Percentiles rank a stretch among this genome's conserved stretches.
Conservation (phyloP, 2,113 vertebrate species). For the Coryphaenoides rupestris region DNA sequence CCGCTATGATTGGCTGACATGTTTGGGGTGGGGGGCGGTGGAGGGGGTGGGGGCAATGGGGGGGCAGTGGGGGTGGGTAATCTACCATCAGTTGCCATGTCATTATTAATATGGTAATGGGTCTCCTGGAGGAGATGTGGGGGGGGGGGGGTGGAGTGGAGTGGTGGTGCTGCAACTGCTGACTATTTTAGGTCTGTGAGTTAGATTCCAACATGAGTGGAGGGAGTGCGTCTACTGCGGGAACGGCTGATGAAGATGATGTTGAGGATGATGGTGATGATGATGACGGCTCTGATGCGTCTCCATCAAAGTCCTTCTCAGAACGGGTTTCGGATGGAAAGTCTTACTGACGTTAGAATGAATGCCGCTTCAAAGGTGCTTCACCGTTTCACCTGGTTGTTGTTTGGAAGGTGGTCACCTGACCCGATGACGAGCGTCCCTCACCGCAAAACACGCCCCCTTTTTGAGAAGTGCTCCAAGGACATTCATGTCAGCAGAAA, state of each 20-base stretch:
- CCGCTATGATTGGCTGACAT: conserved; percentile 58
- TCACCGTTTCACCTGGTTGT: too few species aligned
- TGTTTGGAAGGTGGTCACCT: too few species aligned
- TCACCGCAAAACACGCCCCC: too few species aligned
- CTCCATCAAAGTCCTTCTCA: not conserved
- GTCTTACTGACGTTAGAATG: too few species aligned
- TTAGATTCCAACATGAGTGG: not conserved
- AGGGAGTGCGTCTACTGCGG: not conserved
- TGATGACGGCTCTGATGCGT: not conserved
- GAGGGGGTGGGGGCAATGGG: too few species aligned
- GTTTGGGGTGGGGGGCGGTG: too few species aligned
- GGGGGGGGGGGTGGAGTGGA: conserved; percentile 59
- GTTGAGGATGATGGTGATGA: not conserved
- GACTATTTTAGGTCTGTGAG: conserved; percentile 17
- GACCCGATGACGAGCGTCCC: too few species aligned
- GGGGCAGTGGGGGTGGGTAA: conserved; percentile 27
- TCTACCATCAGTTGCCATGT: conserved; percentile 69
- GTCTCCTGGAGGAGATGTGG: conserved; percentile 71
- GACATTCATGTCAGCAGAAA: too few species aligned
- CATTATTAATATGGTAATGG: conserved; percentile 78
- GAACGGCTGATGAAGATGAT: not conserved
- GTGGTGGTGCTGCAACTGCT: conserved; percentile 57
- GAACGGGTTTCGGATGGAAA: too few species aligned
- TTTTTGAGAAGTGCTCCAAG: too few species aligned
- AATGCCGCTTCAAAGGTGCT: too few species aligned